Evolutionary conservation across 2,888 invertebrate genomes (phyloP).

Genomic region (Acanthosepion pharaonis): DNA sequence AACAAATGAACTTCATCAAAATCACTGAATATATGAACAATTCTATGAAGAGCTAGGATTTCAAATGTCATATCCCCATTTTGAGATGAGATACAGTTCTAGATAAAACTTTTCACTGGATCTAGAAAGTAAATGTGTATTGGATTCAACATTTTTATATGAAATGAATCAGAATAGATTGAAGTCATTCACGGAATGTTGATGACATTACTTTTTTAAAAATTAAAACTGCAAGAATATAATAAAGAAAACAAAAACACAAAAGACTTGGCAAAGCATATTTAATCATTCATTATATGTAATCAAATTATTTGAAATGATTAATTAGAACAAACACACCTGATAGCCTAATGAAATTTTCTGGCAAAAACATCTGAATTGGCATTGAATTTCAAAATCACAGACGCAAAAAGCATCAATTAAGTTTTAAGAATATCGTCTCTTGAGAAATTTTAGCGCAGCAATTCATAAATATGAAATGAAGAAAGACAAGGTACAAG

Average conservation of each 20-base stretch:
- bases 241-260: neutral
- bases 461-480: neutral
- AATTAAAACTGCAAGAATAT: neutral
- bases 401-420: neutral
- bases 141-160: no score
- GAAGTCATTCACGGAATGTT: no score
- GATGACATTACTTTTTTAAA: no score
- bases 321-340: neutral
- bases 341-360: neutral
- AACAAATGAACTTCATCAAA: no score
- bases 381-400: neutral
- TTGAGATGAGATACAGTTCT: no score
- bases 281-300: neutral
- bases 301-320: neutral
- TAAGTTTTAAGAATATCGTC: neutral
- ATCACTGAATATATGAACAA: no score
- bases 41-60: no score
- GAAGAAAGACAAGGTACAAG: neutral
- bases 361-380: neutral
- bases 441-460: neutral
- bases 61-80: no score
- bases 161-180: no score
- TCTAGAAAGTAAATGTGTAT: no score
- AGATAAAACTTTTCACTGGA: no score
- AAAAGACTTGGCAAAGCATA: neutral